These are phyloP conservation scores for Zaprionus obscuricornis DNA, from an alignment of 2,888 invertebrate species.

Conservation along the genomic window DNA sequence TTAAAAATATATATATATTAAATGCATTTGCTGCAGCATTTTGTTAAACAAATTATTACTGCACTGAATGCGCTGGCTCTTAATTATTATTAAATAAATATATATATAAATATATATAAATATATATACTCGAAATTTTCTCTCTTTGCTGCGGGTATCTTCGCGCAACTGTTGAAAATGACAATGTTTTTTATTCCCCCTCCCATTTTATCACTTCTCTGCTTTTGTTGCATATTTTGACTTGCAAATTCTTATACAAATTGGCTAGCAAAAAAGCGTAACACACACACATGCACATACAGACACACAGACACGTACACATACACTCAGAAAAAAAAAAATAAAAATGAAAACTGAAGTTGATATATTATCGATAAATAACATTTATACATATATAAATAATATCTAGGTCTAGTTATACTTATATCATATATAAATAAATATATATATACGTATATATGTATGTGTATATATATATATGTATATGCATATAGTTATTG, in stretches of 20 bases:
- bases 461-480: constrained; percentile 23
- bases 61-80: background rate
- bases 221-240: background rate
- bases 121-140: constrained; percentile 10
- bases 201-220: no score
- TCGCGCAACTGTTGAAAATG: no score
- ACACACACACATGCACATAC: background rate
- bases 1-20: no score
- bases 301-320: constrained; percentile 1
- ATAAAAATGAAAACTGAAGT: constrained; percentile 27
- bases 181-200: no score
- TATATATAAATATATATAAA: constrained; percentile 13
- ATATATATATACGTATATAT: constrained; percentile 32
- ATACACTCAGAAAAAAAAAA: constrained; percentile 23
- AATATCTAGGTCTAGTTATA: constrained; percentile 17
- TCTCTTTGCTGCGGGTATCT: no score
- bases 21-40: constrained; percentile 20
- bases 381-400: constrained; percentile 24
- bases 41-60: constrained; percentile 49
- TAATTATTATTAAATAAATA: constrained; percentile 6
- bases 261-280: constrained; percentile 9
- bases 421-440: constrained; percentile 31
- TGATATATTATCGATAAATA: constrained; percentile 29
- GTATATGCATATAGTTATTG: constrained; percentile 64
- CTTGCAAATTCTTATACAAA: constrained; percentile 29